Evolutionary conservation across 2,888 invertebrate species (phyloP), one percentile per base, ranked within the genome.

Genomic region (Amphipyra tragopoginis): DNA sequence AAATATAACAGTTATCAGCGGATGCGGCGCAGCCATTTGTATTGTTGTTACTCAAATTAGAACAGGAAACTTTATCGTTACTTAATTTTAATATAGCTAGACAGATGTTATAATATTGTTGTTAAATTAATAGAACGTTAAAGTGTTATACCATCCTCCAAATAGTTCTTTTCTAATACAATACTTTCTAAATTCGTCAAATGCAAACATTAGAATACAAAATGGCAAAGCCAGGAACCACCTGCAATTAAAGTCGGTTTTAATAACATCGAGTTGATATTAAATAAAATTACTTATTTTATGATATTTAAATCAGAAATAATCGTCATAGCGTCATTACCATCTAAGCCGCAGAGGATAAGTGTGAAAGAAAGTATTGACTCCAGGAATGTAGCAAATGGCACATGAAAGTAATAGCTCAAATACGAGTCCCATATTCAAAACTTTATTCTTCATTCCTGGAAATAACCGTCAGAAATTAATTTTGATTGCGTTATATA

Each of bases 141-240:
- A 77, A 42, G 58, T 72, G 71, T 93, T 93, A 70, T 84, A 94
- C 90, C 90, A 94, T 33, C 95, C 95, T 56, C 82, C 66, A 65
- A 91, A 90, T 29, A 82, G 75, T 26, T 81, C 62, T 66, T 77
- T 84, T 73, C 97, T 95, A 57, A 97, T 95, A 69, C 96, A 96
- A 78, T 95, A 96, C 83, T 97, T 96, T 78, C 98, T 95, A 43
- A 95, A 89, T 90, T 98, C 98, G 77, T 98, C 98, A 81, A 97
- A 97, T 33, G 94, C 84, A 88, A 97, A 96, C 88, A 98, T 96
- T 44, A 96, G 86, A n/a, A 95, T 68, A 50, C 96, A 95, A 89
- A 97, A 97, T 11, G 97, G 97, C 63, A 97, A 74, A 34, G 96
- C 96, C 48, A 97, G 96, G 84, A 97, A 96, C 96, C 97, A 97